Evolutionary conservation across 2,888 invertebrate genomes (phyloP).

Genomic region (Empis stercorea): DNA sequence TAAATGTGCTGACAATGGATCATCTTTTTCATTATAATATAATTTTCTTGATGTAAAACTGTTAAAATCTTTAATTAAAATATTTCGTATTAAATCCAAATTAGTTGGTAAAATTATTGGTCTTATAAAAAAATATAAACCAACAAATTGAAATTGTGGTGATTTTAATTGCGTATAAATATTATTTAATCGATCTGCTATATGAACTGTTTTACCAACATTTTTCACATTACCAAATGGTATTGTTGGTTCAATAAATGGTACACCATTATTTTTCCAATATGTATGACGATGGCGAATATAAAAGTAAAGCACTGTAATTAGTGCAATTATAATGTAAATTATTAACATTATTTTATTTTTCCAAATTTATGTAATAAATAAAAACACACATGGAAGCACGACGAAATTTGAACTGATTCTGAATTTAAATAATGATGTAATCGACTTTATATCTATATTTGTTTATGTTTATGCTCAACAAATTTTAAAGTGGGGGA

Average conservation of each 20-base stretch:
- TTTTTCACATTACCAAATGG: slow-evolving; percentile 19
- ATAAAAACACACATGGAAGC: too few species aligned
- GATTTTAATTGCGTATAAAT: slow-evolving; percentile 16
- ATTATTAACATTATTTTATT: too few species aligned
- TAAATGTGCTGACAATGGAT: slow-evolving; percentile 32
- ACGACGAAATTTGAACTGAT: too few species aligned
- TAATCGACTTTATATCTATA: too few species aligned
- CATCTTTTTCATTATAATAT: slow-evolving; percentile 27
- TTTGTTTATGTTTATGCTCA: too few species aligned
- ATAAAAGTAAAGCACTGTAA: too few species aligned
- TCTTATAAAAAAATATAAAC: slow-evolving; percentile 22
- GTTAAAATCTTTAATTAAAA: slow-evolving; percentile 33
- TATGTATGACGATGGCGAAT: slow-evolving; percentile 11
- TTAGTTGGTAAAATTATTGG: slow-evolving; percentile 21
- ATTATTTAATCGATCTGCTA: slow-evolving; percentile 18
- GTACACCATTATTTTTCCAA: slow-evolving; percentile 19
- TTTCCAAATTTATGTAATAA: too few species aligned
- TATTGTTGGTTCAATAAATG: slow-evolving; percentile 16
- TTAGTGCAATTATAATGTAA: too few species aligned
- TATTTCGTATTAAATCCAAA: slow-evolving; percentile 27
- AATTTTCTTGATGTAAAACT: slow-evolving; percentile 30
- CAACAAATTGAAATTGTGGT: slow-evolving; percentile 18
- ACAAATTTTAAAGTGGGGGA: too few species aligned
- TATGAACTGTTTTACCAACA: slow-evolving; percentile 17
- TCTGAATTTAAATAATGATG: too few species aligned